Evolutionary conservation across 2,797 vertebrate species (phyloP), one percentile per base, ranked within the genome.

Genomic region (Enteromius viviparus): DNA sequence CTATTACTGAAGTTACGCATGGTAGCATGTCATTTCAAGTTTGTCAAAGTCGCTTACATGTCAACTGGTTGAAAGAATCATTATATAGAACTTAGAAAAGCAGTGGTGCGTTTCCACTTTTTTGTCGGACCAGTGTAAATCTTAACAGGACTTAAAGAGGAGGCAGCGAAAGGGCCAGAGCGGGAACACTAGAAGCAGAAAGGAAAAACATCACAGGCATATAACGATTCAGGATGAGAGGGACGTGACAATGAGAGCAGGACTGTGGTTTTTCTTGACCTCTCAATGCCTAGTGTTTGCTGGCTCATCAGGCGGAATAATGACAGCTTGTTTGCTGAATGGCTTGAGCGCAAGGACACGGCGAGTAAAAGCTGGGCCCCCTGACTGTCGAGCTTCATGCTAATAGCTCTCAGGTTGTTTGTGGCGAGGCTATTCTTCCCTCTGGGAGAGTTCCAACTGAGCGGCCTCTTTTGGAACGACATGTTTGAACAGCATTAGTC

Each of bases 271-370:
- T 89, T 86, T 88, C 90, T 87, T 93, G 92, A 94, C 92, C 92
- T 17, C 87, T 91, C 87, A 93, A 93, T 90, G 88, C 86, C 58
- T 85, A 86, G 87, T 93, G 91, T 95, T 95, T 94, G 93, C 92
- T 91, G 90, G 92, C 91, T 93, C 92, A 93, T 94, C 94, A 91
- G 90, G 88, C 84, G 72, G 86, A 92, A 94, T 94, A 95, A 95
- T 93, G 92, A 91, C 81, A 87, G 90, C 90, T 90, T 93, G 93
- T 93, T 94, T 93, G 92, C 92, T 92, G 92, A 95, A 94, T 93
- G 53, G 83, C 91, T 89, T 88, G 89, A 89, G 91, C 88, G 89
- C 90, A 89, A 94, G 89, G 89, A 91, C 88, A 86, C 81, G 75
- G 92, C 92, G 91, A 91, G 91, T 92, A 91, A 94, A 95, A 90